Base-by-base conservation (phyloP, 2,113 vertebrate genomes). In the Solea solea region DNA sequence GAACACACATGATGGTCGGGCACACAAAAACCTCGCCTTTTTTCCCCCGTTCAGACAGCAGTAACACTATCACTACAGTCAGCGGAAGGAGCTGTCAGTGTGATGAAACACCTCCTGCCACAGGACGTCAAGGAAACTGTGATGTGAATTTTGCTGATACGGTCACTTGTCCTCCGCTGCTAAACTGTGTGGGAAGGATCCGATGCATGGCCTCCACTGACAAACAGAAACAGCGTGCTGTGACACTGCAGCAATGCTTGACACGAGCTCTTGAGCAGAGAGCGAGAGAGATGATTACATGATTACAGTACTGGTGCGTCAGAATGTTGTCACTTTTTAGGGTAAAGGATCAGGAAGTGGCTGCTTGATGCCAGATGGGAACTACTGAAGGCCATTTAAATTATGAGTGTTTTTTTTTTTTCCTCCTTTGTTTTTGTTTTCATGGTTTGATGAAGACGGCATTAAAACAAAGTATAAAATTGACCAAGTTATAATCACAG, bases 111-210 rank as follows among this genome's bases (percentile, higher is more conserved):
- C 25, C 6, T 12, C 58, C 69, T 81, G 74, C 51, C 56, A 77
- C 9, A 8, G 54, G 49, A 53, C 13, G 51, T 74, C 50, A 74
- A 73, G 46, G 64, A 82, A 83, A 90, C 69, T 67, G 78, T 54
- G 28, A 70, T 65, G 70, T 78, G 61, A 72, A 82, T 85, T 78
- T 80, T 61, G 58, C 49, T 7, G 65, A 86, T 72, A 76, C 9
- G 25, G 74, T 69, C 6, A 16, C 53, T 77, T 85, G 68, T 82
- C 75, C 64, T 89, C 73, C 80, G 76, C 61, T 73, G 64, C 60
- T 79, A 85, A 88, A 89, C 71, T 82, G 57, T 64, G 50, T 76
- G 81, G 10, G 13, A 76, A 73, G 57, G 58, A 68, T 78, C 65
- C 75, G 72, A 72, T 74, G 64, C 54, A 55, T 46, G 52, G 72